Percentiles rank a stretch among this genome's conserved stretches.
Conservation (phyloP, 1,140 invertebrate genomes). For the Calliphora vicina region DNA sequence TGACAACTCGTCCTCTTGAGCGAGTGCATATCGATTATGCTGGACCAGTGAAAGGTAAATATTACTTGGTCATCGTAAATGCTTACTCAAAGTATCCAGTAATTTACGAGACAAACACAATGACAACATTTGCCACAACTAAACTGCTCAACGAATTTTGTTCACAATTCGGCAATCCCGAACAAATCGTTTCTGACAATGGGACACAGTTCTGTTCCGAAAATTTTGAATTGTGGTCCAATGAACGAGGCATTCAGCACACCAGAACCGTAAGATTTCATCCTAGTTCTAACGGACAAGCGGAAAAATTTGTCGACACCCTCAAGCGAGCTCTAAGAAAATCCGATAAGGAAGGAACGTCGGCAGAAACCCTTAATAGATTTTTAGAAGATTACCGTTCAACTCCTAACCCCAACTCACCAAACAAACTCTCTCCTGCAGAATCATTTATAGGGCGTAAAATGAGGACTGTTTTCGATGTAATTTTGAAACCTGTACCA, state of each 20-base stretch:
- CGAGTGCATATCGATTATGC: slow-evolving; percentile 49
- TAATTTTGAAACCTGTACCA: not conserved
- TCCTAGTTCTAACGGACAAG: slow-evolving; percentile 48
- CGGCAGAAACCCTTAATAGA: not conserved
- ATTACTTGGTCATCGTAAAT: slow-evolving; percentile 30
- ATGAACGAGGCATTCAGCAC: slow-evolving; percentile 41
- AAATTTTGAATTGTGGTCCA: slow-evolving; percentile 38
- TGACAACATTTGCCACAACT: slow-evolving; percentile 21
- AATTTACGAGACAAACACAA: slow-evolving; percentile 15
- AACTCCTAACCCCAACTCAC: not conserved
- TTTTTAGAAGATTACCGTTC: slow-evolving; percentile 28
- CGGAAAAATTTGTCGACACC: slow-evolving; percentile 45
- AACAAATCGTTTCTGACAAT: slow-evolving; percentile 44
- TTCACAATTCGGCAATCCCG: slow-evolving; percentile 41
- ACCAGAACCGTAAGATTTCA: slow-evolving; percentile 38
- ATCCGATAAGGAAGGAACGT: not conserved
- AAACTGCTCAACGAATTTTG: slow-evolving; percentile 35
- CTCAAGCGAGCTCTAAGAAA: slow-evolving; percentile 31
- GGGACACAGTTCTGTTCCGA: slow-evolving; percentile 43
- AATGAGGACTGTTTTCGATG: slow-evolving; percentile 1
- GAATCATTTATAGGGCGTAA: not conserved
- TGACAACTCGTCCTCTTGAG: slow-evolving; percentile 47
- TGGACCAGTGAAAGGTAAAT: slow-evolving; percentile 42
- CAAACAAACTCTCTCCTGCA: not conserved
- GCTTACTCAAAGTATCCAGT: slow-evolving; percentile 37